Evolutionary conservation across 1,140 invertebrate genomes (phyloP).

Genomic region (Oryzaephilus surinamensis): DNA sequence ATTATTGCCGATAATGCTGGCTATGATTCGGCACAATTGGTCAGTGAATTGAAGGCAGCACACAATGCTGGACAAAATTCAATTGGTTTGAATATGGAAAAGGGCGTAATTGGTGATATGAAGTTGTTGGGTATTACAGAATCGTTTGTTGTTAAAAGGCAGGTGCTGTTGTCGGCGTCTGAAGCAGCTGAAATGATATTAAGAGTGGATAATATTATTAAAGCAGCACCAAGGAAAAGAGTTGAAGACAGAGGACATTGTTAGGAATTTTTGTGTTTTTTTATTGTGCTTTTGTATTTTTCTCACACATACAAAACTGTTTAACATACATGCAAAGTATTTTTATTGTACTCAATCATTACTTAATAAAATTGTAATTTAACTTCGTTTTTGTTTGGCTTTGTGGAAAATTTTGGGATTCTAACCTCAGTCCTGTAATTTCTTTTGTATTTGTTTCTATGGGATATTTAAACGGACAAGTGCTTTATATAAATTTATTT

Average conservation of each 20-base stretch:
- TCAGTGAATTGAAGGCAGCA: constrained; percentile 79
- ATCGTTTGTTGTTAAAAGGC: constrained; percentile 92
- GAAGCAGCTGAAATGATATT: constrained; percentile 99
- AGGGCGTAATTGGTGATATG: constrained; percentile 78
- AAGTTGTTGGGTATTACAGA: constrained; percentile 86
- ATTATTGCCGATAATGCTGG: constrained; percentile 98
- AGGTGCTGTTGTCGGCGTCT: constrained; percentile 86
- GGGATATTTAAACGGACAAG: no score
- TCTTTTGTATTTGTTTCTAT: no score
- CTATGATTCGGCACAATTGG: constrained; percentile 91
- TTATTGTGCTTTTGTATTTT: no score
- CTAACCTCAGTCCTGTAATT: no score
- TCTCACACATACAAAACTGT: no score
- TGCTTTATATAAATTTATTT: no score
- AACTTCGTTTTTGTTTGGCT: no score
- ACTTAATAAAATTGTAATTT: no score
- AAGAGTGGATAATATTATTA: constrained; percentile 95
- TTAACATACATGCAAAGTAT: no score
- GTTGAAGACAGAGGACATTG: constrained; percentile 78
- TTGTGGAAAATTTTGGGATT: no score
- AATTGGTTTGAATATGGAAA: constrained; percentile 88
- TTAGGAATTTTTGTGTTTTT: constrained; percentile 37
- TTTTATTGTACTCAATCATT: no score
- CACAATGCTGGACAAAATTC: constrained; percentile 66
- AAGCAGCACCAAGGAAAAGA: constrained; percentile 84